Evolutionary conservation across 2,888 invertebrate genomes (phyloP).

Genomic region (Callosobruchus maculatus): DNA sequence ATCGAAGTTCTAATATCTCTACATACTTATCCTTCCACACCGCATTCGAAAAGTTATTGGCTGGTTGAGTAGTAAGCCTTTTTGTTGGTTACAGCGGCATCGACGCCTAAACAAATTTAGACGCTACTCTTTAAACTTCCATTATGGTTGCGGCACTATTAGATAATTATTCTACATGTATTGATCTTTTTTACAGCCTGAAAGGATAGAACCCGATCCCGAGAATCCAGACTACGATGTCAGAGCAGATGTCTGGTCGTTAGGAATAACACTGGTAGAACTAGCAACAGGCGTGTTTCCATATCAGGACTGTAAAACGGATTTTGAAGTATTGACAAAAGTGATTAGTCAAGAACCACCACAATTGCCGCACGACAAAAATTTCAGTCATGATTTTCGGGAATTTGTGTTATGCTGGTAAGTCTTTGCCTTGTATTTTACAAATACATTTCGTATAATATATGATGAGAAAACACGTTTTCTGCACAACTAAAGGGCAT

Average conservation of each 20-base stretch:
- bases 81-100: no score
- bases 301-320: conserved; percentile 90
- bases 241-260: conserved; percentile 98
- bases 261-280: conserved; percentile 95
- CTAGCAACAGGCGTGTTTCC: conserved; percentile 96
- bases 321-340: conserved; percentile 94
- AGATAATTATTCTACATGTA: no score
- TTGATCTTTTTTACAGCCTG: conserved; percentile 79
- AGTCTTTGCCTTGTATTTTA: conserved; percentile 36
- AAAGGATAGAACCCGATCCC: conserved; percentile 93
- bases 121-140: no score
- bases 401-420: conserved; percentile 90
- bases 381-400: conserved; percentile 83
- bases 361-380: conserved; percentile 69
- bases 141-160: no score
- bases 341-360: conserved; percentile 88
- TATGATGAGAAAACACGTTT: no score
- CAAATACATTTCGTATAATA: background rate
- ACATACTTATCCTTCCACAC: no score
- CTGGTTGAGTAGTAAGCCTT: no score
- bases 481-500: no score
- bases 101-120: no score
- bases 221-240: conserved; percentile 95
- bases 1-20: no score
- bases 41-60: no score